Conservation (phyloP, 2,888 invertebrate genomes). For the Lepas anatifera region DNA sequence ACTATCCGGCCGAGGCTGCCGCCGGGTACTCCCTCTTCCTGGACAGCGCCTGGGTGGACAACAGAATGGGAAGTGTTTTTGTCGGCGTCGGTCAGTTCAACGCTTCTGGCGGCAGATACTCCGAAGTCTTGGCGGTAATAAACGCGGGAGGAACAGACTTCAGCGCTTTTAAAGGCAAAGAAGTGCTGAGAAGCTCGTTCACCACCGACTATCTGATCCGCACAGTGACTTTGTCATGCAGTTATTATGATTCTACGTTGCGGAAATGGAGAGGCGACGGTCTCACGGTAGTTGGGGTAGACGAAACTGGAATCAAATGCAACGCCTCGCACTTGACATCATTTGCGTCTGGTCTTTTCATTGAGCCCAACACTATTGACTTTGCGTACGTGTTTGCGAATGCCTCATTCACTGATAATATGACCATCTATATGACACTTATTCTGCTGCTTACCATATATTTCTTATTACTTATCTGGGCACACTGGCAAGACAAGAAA, state of each 20-base stretch:
- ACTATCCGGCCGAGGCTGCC: neutral
- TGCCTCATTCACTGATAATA: conserved; percentile 35
- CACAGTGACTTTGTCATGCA: conserved; percentile 33
- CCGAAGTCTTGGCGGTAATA: neutral
- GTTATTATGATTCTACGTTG: conserved; percentile 30
- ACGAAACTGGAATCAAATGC: conserved; percentile 17
- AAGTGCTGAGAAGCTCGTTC: conserved; percentile 14
- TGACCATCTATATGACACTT: conserved; percentile 37
- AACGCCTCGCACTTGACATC: conserved; percentile 34
- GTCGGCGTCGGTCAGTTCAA: conserved; percentile 15
- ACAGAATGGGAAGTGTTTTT: conserved; percentile 19
- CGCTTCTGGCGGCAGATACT: neutral
- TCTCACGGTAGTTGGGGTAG: conserved; percentile 18
- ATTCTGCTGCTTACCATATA: conserved; percentile 34
- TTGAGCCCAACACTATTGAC: conserved; percentile 39
- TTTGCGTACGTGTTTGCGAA: conserved; percentile 38
- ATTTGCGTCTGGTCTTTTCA: conserved; percentile 38
- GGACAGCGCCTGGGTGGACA: conserved; percentile 13
- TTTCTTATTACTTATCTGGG: conserved; percentile 35
- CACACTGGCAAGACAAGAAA: conserved; percentile 27
- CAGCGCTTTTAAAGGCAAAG: conserved; percentile 9
- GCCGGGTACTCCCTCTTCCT: conserved; percentile 17
- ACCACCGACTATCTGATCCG: conserved; percentile 30
- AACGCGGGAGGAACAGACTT: neutral
- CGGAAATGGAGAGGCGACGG: conserved; percentile 30